Evolutionary conservation across 2,113 vertebrate genomes (phyloP).

Genomic region (Syrrhaptes paradoxus): DNA sequence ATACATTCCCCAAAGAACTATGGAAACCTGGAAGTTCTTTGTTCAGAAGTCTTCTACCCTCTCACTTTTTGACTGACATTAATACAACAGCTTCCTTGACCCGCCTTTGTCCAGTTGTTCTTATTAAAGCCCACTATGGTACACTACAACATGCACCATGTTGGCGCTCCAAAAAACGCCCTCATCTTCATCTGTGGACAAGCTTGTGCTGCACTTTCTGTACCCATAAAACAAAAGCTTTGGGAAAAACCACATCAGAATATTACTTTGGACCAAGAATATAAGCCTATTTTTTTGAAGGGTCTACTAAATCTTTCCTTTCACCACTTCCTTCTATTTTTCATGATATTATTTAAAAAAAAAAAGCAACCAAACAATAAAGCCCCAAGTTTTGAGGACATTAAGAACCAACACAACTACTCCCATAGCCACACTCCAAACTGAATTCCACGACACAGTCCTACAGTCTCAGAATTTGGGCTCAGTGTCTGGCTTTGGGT

Average conservation of each 20-base stretch:
- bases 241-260: not conserved
- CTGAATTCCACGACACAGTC: not conserved
- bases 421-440: not conserved
- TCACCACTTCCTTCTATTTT: not conserved
- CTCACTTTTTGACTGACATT: not conserved
- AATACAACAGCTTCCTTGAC: not conserved
- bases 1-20: not conserved
- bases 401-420: not conserved
- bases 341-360: not conserved
- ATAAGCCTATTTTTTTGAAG: not conserved
- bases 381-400: not conserved
- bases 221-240: not conserved
- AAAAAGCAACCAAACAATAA: not conserved
- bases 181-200: not conserved
- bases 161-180: not conserved
- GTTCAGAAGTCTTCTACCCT: not conserved
- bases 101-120: not conserved
- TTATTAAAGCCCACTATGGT: not conserved
- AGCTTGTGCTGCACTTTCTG: not conserved
- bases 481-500: not conserved
- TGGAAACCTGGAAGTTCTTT: not conserved
- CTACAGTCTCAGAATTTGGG: not conserved
- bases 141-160: not conserved
- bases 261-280: not conserved
- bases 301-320: not conserved